Conservation (phyloP, 1,140 invertebrate genomes). For the Pseudoatta argentina region DNA sequence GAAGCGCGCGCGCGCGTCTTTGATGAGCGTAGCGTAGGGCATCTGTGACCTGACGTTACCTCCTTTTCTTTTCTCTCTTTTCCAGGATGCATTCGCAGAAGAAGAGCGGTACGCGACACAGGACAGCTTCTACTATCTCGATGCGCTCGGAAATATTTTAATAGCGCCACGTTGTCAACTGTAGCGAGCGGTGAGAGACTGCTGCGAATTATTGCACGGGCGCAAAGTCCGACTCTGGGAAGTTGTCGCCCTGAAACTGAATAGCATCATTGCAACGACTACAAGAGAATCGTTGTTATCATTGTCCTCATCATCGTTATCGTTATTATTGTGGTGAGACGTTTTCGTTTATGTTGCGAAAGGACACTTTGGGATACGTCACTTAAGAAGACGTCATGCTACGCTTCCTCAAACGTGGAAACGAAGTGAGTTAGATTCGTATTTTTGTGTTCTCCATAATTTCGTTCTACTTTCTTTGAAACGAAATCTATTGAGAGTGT, state of each 20-base stretch:
- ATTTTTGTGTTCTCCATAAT: not conserved
- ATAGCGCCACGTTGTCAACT: conserved; percentile 30
- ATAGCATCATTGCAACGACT: not conserved
- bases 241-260: conserved; percentile 24
- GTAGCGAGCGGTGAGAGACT: conserved; percentile 6
- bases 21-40: not conserved
- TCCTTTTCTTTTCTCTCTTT: conserved; percentile 27
- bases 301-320: not conserved
- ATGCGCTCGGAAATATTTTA: conserved; percentile 34
- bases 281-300: not conserved
- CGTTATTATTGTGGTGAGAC: not conserved
- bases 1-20: not conserved
- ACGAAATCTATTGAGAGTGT: not conserved
- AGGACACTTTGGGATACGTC: not conserved
- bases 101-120: not conserved
- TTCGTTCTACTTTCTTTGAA: not conserved
- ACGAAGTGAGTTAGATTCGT: conserved; percentile 24
- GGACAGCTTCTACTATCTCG: not conserved
- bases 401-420: conserved; percentile 34
- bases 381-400: conserved; percentile 32
- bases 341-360: conserved; percentile 10
- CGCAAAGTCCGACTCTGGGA: conserved; percentile 39
- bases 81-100: conserved; percentile 21
- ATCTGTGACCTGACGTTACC: not conserved
- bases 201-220: conserved; percentile 23